These are phyloP conservation scores for Porites lutea DNA, from an alignment of 64 coral and sea anemone species.

Conservation along the genomic window DNA sequence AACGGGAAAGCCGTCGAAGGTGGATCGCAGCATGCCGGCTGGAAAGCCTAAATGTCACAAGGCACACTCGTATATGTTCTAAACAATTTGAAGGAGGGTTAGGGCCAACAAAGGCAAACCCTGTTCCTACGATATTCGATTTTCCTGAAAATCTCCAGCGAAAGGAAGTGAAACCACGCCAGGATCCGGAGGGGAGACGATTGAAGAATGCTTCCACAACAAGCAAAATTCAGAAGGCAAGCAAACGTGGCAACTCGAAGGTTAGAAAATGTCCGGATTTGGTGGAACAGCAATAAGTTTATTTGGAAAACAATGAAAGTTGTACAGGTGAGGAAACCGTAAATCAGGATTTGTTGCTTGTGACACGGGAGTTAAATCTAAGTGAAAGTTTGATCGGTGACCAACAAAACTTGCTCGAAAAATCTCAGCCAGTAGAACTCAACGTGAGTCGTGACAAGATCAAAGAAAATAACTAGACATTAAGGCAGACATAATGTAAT, in stretches of 20 bases:
- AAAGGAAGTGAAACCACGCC: conserved; percentile 39
- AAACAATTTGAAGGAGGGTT: conserved; percentile 41
- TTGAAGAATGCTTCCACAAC: conserved; percentile 40
- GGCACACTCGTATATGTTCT: conserved; percentile 40
- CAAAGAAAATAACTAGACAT: neutral
- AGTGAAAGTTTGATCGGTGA: conserved; percentile 7
- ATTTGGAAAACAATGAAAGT: conserved; percentile 8
- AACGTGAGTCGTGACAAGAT: neutral
- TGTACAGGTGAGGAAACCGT: neutral
- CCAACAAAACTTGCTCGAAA: neutral
- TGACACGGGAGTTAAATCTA: neutral
- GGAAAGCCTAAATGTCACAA: conserved; percentile 48
- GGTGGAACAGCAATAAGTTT: no score
- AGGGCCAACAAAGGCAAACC: conserved; percentile 59
- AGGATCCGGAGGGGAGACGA: conserved; percentile 46
- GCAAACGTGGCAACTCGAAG: conserved; percentile 2
- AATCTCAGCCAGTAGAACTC: neutral
- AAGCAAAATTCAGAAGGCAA: conserved; percentile 39
- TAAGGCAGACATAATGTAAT: no score
- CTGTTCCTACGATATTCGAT: conserved; percentile 46
- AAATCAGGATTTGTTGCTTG: conserved; percentile 12
- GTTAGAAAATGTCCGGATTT: neutral
- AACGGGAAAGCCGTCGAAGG: conserved; percentile 21
- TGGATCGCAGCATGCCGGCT: conserved; percentile 51
- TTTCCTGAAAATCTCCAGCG: conserved; percentile 15